phyloP scores from a whole-genome alignment of 2,113 vertebrate species.

The Pluvialis apricaria region DNA sequence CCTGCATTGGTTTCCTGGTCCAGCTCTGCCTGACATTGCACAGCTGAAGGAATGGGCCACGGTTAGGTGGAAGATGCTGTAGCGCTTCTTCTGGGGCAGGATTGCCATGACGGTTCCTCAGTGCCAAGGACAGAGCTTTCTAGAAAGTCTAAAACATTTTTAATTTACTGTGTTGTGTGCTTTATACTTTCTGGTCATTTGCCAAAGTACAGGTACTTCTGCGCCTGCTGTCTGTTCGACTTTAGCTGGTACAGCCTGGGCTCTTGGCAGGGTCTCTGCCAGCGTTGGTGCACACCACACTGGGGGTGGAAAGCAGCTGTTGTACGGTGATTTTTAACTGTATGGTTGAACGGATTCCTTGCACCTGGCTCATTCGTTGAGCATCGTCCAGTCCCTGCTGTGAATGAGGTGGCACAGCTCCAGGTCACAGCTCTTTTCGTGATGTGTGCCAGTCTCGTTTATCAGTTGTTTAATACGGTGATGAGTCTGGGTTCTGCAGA shows the following conservation, averaged over 20 bases:
- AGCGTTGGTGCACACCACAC: fast-evolving
- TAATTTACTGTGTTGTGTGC: not conserved
- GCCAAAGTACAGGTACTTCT: not conserved
- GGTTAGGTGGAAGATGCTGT: not conserved
- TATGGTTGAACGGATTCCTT: not conserved
- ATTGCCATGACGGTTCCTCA: not conserved
- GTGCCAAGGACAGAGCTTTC: not conserved
- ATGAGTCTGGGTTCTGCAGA: not conserved
- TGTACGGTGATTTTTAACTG: not conserved
- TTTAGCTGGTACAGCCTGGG: not conserved
- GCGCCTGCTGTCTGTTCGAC: not conserved
- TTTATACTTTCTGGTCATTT: not conserved
- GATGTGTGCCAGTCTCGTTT: not conserved
- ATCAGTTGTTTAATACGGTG: not conserved
- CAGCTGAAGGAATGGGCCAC: not conserved
- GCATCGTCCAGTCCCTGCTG: not conserved
- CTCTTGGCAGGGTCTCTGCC: not conserved
- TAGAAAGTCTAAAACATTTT: not conserved
- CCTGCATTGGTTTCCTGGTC: not conserved
- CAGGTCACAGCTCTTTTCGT: not conserved
- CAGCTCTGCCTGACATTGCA: not conserved
- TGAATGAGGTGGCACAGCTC: not conserved
- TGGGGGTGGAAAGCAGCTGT: not conserved
- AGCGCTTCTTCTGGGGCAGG: not conserved
- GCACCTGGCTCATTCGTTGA: not conserved